Conservation (phyloP, 2,113 vertebrate genomes). For the Otis tarda region DNA sequence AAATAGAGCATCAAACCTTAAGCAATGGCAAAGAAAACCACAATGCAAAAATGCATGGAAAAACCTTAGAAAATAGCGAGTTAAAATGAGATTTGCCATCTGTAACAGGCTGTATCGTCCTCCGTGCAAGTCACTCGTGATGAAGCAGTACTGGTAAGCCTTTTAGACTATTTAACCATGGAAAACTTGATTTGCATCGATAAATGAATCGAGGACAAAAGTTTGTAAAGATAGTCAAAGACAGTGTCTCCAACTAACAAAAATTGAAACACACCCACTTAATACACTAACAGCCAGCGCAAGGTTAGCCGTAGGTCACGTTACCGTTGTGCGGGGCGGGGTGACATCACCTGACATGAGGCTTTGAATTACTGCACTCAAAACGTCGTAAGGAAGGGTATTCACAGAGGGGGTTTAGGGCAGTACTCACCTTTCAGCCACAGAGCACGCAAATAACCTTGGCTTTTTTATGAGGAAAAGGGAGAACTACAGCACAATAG, state of each 20-base stretch:
- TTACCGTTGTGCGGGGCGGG: rapidly evolving
- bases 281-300: background rate
- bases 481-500: background rate
- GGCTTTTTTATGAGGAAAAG: background rate
- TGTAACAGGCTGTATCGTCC: background rate
- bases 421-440: background rate
- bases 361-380: background rate
- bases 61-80: background rate
- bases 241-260: background rate
- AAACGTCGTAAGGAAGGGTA: background rate
- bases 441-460: background rate
- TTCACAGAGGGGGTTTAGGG: background rate
- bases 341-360: no score
- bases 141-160: background rate
- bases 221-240: background rate
- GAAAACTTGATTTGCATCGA: background rate
- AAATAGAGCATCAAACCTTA: background rate
- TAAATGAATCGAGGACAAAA: background rate
- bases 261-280: background rate
- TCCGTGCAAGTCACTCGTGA: background rate
- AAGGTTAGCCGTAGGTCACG: no score
- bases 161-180: background rate
- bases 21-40: background rate
- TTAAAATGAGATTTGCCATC: background rate
- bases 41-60: background rate